A percentile compares a stretch with the other conserved stretches of the same genome.
phyloP scores from a whole-genome alignment of 2,113 vertebrate genomes.

The Protomyctophum bolini region DNA sequence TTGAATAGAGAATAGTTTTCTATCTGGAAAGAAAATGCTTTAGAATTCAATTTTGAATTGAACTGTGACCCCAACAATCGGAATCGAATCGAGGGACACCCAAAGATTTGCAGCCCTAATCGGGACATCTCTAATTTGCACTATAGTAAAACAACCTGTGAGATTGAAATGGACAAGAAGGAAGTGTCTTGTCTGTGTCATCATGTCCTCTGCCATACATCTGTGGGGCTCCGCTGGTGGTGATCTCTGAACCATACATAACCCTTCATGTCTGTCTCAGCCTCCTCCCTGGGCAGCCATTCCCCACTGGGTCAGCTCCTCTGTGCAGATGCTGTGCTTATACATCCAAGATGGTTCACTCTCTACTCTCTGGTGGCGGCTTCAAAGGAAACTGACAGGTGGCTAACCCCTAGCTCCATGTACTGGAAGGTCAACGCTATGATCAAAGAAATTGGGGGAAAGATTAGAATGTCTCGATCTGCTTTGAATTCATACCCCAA shows the following conservation, averaged over 20 bases:
- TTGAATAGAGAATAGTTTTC: no score
- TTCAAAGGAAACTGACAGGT: conserved; percentile 35
- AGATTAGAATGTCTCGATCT: background rate
- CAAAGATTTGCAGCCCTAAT: no score
- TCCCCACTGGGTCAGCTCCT: conserved; percentile 49
- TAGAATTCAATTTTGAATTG: no score
- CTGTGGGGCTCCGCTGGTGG: conserved; percentile 40
- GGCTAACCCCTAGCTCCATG: conserved; percentile 3
- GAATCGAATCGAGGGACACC: no score
- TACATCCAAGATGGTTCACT: conserved; percentile 44
- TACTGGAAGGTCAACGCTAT: background rate
- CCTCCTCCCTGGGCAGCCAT: conserved; percentile 43
- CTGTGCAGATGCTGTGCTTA: conserved; percentile 38
- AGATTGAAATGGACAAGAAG: no score
- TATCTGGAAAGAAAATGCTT: no score
- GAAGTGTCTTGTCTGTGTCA: no score
- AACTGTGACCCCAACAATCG: no score
- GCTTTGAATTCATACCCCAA: background rate
- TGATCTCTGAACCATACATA: conserved; percentile 47
- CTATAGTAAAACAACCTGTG: no score
- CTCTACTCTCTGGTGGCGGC: conserved; percentile 1
- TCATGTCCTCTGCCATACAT: conserved; percentile 29
- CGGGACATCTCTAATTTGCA: no score
- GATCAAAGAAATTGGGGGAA: background rate
- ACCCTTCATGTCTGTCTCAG: conserved; percentile 30